A percentile compares a stretch with the other conserved stretches of the same genome.
These are phyloP conservation scores for Trachymyrmex septentrionalis DNA, from an alignment of 1,140 invertebrate genomes.

Conservation along the genomic window DNA sequence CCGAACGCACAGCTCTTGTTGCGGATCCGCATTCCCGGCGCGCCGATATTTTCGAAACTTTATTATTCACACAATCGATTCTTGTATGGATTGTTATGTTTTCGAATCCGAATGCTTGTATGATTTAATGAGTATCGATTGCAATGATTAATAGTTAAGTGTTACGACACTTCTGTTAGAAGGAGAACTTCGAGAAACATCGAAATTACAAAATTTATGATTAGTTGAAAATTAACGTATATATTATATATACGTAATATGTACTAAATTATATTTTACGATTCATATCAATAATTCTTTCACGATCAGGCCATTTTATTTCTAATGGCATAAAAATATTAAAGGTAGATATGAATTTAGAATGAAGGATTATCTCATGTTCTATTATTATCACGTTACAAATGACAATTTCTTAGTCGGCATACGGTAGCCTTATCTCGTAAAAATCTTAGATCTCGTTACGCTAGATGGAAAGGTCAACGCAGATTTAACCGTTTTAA, in stretches of 20 bases:
- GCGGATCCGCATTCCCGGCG: conserved; percentile 30
- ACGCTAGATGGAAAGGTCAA: conserved; percentile 15
- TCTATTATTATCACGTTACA: conserved; percentile 13
- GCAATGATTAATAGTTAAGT: background rate
- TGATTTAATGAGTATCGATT: background rate
- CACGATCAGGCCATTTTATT: background rate
- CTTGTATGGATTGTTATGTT: background rate
- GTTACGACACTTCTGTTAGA: background rate
- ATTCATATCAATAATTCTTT: background rate
- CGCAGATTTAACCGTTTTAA: conserved; percentile 52
- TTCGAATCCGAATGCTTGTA: background rate
- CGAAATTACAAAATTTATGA: background rate
- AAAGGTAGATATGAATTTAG: background rate
- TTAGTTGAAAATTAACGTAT: too few relatives aligned
- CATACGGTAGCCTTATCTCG: conserved; percentile 21
- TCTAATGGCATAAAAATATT: background rate
- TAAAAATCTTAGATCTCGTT: conserved; percentile 36
- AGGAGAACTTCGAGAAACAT: background rate
- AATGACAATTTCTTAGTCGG: conserved; percentile 8
- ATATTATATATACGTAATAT: too few relatives aligned
- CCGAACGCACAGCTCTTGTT: conserved; percentile 16
- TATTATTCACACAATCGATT: conserved; percentile 18
- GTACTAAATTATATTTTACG: background rate
- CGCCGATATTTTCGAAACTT: conserved; percentile 24
- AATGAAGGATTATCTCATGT: background rate